Base-by-base conservation (phyloP, 2,113 vertebrate species). In the Pseudopipra pipra region DNA sequence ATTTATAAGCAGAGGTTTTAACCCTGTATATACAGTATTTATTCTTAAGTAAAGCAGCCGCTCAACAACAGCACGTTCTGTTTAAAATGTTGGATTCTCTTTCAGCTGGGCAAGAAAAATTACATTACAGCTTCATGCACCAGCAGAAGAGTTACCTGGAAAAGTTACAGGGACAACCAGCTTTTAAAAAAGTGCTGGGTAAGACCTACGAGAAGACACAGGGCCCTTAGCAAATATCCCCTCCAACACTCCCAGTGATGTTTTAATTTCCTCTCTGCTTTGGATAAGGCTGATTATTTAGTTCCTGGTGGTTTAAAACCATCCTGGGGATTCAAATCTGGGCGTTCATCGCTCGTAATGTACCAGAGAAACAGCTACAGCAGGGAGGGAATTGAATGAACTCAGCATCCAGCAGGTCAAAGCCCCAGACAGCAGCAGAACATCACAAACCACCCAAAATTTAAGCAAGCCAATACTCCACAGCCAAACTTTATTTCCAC, bases 221-320 rank as follows among this genome's bases (percentile, higher is more conserved):
- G 51, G 68, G 81, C 52, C 66, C 14, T 54, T 0, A 72, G 90
- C 49, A 54, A 83, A 92, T 4, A 1, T 33, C 59, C 81, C 62
- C 49, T 39, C 51, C 0, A 0, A n/a, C 56, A 30, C 24, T 59
- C 39, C 54, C 79, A 78, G 55, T 6, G 0, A 59, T 3, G 54
- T 61, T 77, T 83, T 80, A 16, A 13, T 83, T 91, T 70, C 37
- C 55, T 59, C 43, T 66, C 59, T 30, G 72, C 79, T 56, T 49
- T 37, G 54, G 37, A 22, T 31, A 39, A 43, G 17, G 46, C n/a
- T 39, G 31, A 6, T 12, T 39, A 7, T 24, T 78, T 24, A 27
- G 19, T 27, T 78, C 33, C 77, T 58, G 46, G 16, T 10, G 30
- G 17, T 49, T 90, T 65, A 46, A 79, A 85, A 25, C 35, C 51